Evolutionary conservation across 2,797 vertebrate genomes (phyloP).

Genomic region (Myoxocephalus aenaeus): DNA sequence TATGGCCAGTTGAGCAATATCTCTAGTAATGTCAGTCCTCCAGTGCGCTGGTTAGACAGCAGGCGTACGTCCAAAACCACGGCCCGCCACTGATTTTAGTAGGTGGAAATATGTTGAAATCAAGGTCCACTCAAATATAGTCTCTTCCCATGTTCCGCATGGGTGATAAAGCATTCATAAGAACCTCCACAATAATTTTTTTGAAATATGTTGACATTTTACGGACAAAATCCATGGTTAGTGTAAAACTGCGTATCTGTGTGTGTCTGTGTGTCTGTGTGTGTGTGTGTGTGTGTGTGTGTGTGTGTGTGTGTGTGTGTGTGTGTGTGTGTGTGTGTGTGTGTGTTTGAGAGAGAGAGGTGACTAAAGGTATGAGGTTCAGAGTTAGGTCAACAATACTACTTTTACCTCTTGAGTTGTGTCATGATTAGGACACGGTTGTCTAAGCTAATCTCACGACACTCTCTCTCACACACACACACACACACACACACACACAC

Average conservation of each 20-base stretch:
- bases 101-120: background rate
- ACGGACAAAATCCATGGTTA: background rate
- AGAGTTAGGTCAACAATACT: slow-evolving; percentile 40
- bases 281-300: slow-evolving; percentile 20
- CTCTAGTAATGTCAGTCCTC: too few species aligned
- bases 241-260: background rate
- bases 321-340: slow-evolving; percentile 25
- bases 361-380: slow-evolving; percentile 13
- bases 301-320: slow-evolving; percentile 19
- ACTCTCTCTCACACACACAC: background rate
- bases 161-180: background rate
- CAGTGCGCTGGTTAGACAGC: too few species aligned
- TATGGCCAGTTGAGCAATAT: too few species aligned
- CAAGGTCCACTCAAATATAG: background rate
- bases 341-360: background rate
- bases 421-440: slow-evolving; percentile 43
- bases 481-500: background rate
- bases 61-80: too few species aligned
- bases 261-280: slow-evolving; percentile 6
- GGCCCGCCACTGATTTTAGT: too few species aligned
- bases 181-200: background rate
- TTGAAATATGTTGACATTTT: background rate
- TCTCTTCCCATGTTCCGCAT: background rate
- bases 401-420: slow-evolving; percentile 49
- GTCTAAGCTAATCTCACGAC: slow-evolving; percentile 40